Percentiles rank a stretch among this genome's conserved stretches.
phyloP scores from a whole-genome alignment of 1,140 invertebrate species.

The Apocrypta bakeri region DNA sequence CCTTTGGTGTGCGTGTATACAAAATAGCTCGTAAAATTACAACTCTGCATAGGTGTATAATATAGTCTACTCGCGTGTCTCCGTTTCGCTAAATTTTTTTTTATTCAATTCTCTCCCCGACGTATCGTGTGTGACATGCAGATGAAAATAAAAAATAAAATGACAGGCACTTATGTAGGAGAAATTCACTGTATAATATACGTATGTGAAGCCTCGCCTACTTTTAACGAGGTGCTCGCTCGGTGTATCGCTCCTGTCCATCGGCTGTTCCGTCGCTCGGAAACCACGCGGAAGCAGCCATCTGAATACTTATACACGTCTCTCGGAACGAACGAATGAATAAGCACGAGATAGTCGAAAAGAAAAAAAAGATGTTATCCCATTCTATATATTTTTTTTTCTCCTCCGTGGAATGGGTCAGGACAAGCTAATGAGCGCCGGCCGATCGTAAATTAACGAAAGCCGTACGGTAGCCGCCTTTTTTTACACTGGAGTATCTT shows the following conservation, averaged over 20 bases:
- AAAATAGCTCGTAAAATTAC: background rate
- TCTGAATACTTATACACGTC: background rate
- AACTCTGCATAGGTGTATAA: too few species aligned
- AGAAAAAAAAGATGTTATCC: constrained; percentile 6
- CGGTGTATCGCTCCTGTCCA: constrained; percentile 25
- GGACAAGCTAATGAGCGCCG: constrained; percentile 1
- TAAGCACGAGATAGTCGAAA: background rate
- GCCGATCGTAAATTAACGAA: constrained; percentile 41
- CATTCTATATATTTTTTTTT: background rate
- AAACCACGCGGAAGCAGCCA: constrained; percentile 30
- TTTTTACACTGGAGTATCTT: background rate
- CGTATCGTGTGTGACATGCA: constrained; percentile 8
- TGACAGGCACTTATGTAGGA: background rate
- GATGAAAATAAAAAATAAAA: background rate
- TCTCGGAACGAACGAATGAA: constrained; percentile 8
- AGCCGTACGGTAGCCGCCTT: constrained; percentile 29
- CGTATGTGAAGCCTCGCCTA: constrained; percentile 7
- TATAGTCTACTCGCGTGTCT: background rate
- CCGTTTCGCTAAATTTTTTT: background rate
- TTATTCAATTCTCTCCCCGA: background rate
- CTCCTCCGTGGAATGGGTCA: background rate
- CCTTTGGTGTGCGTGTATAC: background rate
- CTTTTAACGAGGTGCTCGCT: constrained; percentile 24
- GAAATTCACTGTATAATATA: too few species aligned
- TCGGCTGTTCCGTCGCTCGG: constrained; percentile 27